Conservation (phyloP, 2,888 invertebrate genomes). For the Lepidocyrtoides sp. region DNA sequence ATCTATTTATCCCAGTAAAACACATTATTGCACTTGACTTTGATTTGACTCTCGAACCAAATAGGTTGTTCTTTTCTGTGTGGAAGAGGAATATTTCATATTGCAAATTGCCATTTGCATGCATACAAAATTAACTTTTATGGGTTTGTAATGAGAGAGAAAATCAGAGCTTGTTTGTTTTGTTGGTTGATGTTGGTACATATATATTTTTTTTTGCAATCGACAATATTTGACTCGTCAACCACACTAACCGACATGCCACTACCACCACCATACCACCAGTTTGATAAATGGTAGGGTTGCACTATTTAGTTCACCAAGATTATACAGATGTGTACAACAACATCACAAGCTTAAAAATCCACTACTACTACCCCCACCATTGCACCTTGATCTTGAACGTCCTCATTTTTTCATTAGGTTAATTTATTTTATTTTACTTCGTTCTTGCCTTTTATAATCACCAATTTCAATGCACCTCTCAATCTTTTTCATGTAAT, state of each 20-base stretch:
- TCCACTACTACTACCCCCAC: not conserved
- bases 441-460: not conserved
- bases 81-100: not conserved
- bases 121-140: not conserved
- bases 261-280: not conserved
- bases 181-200: not conserved
- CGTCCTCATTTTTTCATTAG: slow-evolving; percentile 51
- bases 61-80: too few relatives aligned
- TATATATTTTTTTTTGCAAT: too few relatives aligned
- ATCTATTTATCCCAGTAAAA: not conserved
- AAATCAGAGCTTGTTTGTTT: slow-evolving; percentile 18
- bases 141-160: not conserved
- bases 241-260: not conserved
- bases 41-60: not conserved
- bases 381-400: slow-evolving; percentile 54
- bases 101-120: not conserved
- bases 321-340: not conserved
- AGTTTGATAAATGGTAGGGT: not conserved
- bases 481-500: not conserved
- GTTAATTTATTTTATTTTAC: slow-evolving; percentile 10
- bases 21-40: slow-evolving; percentile 32
- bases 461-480: not conserved
- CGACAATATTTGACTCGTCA: not conserved
- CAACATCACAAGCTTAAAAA: too few relatives aligned
- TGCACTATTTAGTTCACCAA: not conserved